Base-by-base conservation (phyloP, 2,797 vertebrate species). In the Mus caroli region DNA sequence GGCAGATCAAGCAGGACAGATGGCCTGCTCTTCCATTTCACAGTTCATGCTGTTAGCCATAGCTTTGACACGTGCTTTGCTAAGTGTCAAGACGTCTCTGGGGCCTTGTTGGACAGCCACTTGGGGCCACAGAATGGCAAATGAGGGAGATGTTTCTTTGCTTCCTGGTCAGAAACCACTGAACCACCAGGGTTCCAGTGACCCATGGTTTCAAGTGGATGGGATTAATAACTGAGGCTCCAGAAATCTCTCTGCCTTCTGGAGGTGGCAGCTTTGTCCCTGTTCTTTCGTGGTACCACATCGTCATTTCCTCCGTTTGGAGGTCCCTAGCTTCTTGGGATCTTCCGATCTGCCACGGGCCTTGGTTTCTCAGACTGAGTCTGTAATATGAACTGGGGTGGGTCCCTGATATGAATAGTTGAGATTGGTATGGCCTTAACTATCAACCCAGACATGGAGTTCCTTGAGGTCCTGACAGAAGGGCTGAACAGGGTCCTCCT, bases 401-500 rank as follows among this genome's bases (percentile, higher is more conserved):
- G 12, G 3, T 34, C 82, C n/a, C 4, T 7, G 9, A n/a, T 14
- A 2, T 20, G 15, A 1, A 50, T 2, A 24, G 7, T 9, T 7
- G 1, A 69, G 22, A 8, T 12, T 31, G 1, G 50, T 75, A 2
- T 10, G 31, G 46, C 98, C 99, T 99, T 99, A 98, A 99, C 99
- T 96, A 15, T 13, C 91, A 20, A 77, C 95, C 94, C 98, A 99
- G 99, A 99, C 93, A 99, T 99, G 99, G 99, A 99, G 98, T 99
- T 99, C 97, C 98, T 99, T 85, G 99, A 99, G 98, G 99, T 99
- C 97, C 98, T 99, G 92, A 99, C 99, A 0, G 99, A 99, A 97
- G 99, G 99, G 78, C 98, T 99, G 94, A 99, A 99, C 98, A 98
- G 99, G 94, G 99, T 99, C 84, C 99, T 99, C 1, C 97, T 99